Evolutionary conservation across 2,797 vertebrate genomes (phyloP).

Genomic region (Apodemus agrarius): DNA sequence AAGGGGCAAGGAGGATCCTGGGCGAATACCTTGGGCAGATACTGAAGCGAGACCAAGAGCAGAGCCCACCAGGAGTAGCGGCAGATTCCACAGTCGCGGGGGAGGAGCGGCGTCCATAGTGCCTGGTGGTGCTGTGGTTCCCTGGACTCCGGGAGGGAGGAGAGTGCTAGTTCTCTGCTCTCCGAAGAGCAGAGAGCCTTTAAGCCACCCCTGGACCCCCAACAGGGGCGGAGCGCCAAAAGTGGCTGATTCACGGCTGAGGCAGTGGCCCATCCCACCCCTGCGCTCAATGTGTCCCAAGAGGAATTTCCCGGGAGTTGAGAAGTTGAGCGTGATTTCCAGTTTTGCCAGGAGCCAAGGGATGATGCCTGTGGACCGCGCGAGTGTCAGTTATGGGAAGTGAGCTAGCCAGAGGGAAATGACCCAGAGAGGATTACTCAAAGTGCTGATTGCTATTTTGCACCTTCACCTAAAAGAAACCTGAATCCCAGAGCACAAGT

Average conservation of each 20-base stretch:
- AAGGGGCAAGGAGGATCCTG: background rate
- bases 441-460: too few relatives aligned
- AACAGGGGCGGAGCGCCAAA: slow-evolving; percentile 52
- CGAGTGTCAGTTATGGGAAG: slow-evolving; percentile 45
- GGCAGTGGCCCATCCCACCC: background rate
- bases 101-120: background rate
- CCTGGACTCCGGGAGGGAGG: background rate
- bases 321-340: background rate
- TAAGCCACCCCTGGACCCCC: background rate
- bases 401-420: background rate
- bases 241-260: slow-evolving; percentile 27
- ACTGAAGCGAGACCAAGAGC: background rate
- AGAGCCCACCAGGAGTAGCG: background rate
- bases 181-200: background rate
- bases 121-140: background rate
- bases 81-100: background rate
- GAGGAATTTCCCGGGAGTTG: slow-evolving; percentile 49
- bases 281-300: background rate
- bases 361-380: background rate
- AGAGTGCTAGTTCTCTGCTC: background rate
- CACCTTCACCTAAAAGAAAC: background rate
- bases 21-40: slow-evolving; percentile 42
- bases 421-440: background rate
- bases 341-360: background rate
- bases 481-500: background rate